These are phyloP conservation scores for Manis crassicaudata DNA, from an alignment of 2,797 vertebrate species.

Conservation along the genomic window DNA sequence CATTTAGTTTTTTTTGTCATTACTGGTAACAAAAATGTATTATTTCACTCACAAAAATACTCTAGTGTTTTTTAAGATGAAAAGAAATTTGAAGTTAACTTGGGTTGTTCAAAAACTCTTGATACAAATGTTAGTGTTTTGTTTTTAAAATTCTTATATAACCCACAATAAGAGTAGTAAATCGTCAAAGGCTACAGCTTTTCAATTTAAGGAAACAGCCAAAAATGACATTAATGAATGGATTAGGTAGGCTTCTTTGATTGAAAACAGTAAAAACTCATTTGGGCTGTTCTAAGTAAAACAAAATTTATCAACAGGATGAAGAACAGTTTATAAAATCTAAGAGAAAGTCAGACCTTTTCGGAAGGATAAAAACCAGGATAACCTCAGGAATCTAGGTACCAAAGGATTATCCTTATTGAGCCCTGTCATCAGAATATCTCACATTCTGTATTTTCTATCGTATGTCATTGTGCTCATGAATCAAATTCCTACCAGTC, in stretches of 20 bases:
- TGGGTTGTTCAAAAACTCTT: not conserved
- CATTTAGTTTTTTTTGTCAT: conserved; percentile 11
- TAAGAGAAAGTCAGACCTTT: not conserved
- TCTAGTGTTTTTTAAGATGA: not conserved
- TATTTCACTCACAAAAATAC: conserved; percentile 33
- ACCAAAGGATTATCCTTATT: not conserved
- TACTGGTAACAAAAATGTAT: not conserved
- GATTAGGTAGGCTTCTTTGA: not conserved
- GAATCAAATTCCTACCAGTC: not conserved
- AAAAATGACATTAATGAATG: not conserved
- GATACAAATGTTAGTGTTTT: not conserved
- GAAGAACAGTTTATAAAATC: not conserved
- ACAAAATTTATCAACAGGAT: not conserved
- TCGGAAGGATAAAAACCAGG: conserved; percentile 10
- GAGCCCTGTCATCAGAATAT: not conserved
- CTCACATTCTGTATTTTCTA: not conserved
- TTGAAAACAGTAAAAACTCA: not conserved
- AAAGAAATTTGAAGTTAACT: conserved; percentile 1
- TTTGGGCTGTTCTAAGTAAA: not conserved
- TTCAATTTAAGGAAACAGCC: not conserved
- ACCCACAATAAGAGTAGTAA: not conserved
- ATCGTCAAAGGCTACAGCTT: not conserved
- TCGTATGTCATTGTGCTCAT: not conserved
- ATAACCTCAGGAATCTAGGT: not conserved
- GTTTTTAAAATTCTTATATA: not conserved